These are phyloP conservation scores for Andrena bicolor DNA, from an alignment of 2,888 invertebrate genomes.

Conservation along the genomic window DNA sequence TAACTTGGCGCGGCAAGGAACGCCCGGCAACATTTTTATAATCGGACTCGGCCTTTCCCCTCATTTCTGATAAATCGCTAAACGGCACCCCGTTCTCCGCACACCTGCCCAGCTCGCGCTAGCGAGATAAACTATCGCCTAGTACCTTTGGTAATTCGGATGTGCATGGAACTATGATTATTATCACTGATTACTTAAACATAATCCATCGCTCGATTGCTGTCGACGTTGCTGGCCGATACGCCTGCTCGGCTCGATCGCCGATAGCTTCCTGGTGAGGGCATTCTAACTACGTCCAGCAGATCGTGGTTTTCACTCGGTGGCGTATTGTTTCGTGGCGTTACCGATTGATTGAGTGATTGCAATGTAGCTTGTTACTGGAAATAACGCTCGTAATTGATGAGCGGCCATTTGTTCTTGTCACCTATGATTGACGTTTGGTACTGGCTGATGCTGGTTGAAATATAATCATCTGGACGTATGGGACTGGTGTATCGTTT, in stretches of 20 bases:
- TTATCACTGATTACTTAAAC: constrained; percentile 80
- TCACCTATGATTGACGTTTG: constrained; percentile 34
- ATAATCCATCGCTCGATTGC: constrained; percentile 59
- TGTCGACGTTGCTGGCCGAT: constrained; percentile 13
- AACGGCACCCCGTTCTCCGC: constrained; percentile 28
- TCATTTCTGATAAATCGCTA: constrained; percentile 18
- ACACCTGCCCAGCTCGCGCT: constrained; percentile 53
- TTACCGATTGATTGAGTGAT: constrained; percentile 17
- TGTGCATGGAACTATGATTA: constrained; percentile 84
- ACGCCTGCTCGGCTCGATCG: constrained; percentile 20
- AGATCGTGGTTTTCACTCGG: background rate
- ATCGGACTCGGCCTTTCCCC: background rate
- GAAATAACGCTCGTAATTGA: constrained; percentile 32
- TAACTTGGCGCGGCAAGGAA: constrained; percentile 12
- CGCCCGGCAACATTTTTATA: constrained; percentile 16
- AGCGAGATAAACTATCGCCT: constrained; percentile 67
- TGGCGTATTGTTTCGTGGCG: background rate
- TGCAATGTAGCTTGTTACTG: background rate
- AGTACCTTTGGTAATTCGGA: constrained; percentile 82
- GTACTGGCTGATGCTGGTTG: constrained; percentile 11
- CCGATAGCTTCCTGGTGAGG: constrained; percentile 28
- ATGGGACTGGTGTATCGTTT: constrained; percentile 5
- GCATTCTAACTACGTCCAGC: background rate
- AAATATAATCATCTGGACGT: constrained; percentile 18
- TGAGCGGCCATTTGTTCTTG: constrained; percentile 40